Base-by-base conservation (phyloP, 1,140 invertebrate species). In the Riptortus pedestris region DNA sequence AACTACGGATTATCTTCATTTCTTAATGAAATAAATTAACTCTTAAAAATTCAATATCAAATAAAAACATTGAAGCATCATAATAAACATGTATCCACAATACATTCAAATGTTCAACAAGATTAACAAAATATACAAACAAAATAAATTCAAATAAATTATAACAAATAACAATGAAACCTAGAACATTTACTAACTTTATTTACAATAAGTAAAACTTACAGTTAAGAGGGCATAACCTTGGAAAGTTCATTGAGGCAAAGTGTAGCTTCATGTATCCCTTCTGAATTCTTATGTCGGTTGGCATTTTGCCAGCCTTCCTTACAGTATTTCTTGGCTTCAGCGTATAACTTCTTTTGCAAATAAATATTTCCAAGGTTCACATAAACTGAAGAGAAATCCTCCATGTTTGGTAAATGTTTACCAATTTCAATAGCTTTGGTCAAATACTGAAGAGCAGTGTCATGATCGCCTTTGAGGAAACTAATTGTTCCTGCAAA, bases 361-460 rank as follows among this genome's bases (percentile, higher is more conserved):
- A 94, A 71, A 70, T 86, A 88, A 60, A 89, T 78, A 65, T 87
- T 82, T 16, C 91, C 93, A 64, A 94, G 74, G 77, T 95, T 96
- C 20, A 90, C 82, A 75, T 90, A 83, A 66, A 93, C 80, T 1
- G 83, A 76, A 9, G 87, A 83, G 65, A 91, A 76, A 61, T 89
- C 81, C 48, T 76, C 71, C 70, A 84, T 82, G 27, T 88, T 81
- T 18, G 78, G 75, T 16, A 87, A 72, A 51, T 72, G 70, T 59
- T 77, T 74, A 67, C 85, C 88, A 65, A 87, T 73, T 67, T 81
- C 73, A 59, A 87, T 79, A 3, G 90, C 91, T 74, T 85, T 75
- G 67, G 80, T 77, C 47, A 95, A 79, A 72, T 85, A 86, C 28
- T 78, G 70, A 68, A 88, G 80, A 29, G 91, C 88, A 66, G 81